These are phyloP conservation scores for Caenorhabditis elegans DNA, from an alignment of 1,140 invertebrate species.

Conservation along the genomic window WBcel235 BX284605.5:5671501-5672000, in stretches of 20 bases:
- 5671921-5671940: constrained; percentile 43
- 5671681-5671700: constrained; percentile 46
- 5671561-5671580: constrained; percentile 38
- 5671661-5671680: constrained; percentile 43
- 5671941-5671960: background rate
- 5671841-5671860: constrained; percentile 26
- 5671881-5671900: constrained; percentile 44
- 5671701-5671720: constrained; percentile 47
- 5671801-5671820: constrained; percentile 49
- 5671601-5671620: constrained; percentile 43
- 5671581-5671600: constrained; percentile 45
- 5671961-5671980: no score
- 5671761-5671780: constrained; percentile 48
- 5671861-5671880: constrained; percentile 43
- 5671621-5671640: constrained; percentile 32
- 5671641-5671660: constrained; percentile 46
- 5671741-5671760: constrained; percentile 51
- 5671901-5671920: constrained; percentile 50
- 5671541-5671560: constrained; percentile 51
- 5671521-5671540: constrained; percentile 47
- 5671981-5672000: no score
- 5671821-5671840: constrained; percentile 37
- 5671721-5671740: constrained; percentile 43
- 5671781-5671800: constrained; percentile 44
- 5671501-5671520: constrained; percentile 49